These are phyloP conservation scores for Pantherophis vulpinus DNA, from an alignment of 2,797 vertebrate species.

Conservation along the genomic window DNA sequence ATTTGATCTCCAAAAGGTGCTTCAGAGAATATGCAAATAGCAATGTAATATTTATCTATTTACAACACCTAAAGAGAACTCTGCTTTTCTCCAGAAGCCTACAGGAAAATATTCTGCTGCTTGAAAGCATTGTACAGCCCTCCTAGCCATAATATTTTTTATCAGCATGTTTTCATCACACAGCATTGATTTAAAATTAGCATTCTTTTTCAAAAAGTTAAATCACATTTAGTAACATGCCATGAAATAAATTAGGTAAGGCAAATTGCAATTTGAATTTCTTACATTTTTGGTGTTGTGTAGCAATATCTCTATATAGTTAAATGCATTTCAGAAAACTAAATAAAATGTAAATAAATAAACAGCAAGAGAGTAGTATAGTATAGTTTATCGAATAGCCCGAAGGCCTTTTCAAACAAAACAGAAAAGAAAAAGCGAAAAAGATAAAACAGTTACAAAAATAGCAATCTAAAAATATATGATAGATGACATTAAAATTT, in stretches of 20 bases:
- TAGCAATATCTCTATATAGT: not conserved
- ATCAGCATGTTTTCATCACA: not conserved
- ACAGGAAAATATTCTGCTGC: not conserved
- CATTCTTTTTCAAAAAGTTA: not conserved
- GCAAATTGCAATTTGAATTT: conserved; percentile 6
- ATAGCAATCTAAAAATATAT: too few species aligned
- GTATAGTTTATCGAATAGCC: too few species aligned
- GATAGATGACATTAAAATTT: too few species aligned
- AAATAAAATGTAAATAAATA: conserved; percentile 1
- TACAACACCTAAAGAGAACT: not conserved
- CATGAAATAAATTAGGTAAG: conserved; percentile 20
- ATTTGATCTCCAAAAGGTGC: not conserved
- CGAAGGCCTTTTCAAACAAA: too few species aligned
- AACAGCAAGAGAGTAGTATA: not conserved
- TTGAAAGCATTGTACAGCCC: not conserved
- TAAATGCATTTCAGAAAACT: conserved; percentile 37
- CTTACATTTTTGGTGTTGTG: not conserved
- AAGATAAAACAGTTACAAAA: too few species aligned
- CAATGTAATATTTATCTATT: not conserved
- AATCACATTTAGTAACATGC: not conserved
- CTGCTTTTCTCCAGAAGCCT: not conserved
- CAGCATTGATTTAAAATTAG: not conserved
- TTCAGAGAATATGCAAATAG: not conserved
- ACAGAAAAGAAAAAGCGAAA: too few species aligned
- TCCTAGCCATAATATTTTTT: not conserved